Evolutionary conservation across 2,888 invertebrate genomes (phyloP).

Genomic region (Neoscelio sp.): DNA sequence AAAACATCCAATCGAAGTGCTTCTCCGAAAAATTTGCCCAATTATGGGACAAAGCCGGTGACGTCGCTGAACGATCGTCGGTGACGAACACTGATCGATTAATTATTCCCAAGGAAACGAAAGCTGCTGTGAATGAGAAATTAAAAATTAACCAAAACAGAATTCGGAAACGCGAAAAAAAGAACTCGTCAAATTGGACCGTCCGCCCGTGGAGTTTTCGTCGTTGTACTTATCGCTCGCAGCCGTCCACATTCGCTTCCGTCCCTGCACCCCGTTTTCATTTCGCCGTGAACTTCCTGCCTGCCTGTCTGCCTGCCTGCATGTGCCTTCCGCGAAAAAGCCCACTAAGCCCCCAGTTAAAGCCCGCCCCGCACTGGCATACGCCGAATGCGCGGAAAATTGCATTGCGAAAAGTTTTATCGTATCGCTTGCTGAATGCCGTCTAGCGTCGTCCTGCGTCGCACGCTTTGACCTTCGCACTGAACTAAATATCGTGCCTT

Average conservation of each 20-base stretch:
- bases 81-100: constrained; percentile 25
- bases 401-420: constrained; percentile 71
- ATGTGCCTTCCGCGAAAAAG: constrained; percentile 69
- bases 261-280: constrained; percentile 67
- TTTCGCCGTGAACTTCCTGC: constrained; percentile 60
- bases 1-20: too few species aligned
- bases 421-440: constrained; percentile 69
- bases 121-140: constrained; percentile 16
- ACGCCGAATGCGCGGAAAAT: constrained; percentile 72
- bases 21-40: neutral
- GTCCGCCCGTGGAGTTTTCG: constrained; percentile 65
- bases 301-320: constrained; percentile 48
- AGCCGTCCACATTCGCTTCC: constrained; percentile 64
- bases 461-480: constrained; percentile 30
- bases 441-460: constrained; percentile 42
- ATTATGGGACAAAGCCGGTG: neutral
- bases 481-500: neutral
- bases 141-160: constrained; percentile 29
- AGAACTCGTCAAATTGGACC: constrained; percentile 56
- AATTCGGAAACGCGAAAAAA: constrained; percentile 25
- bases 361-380: constrained; percentile 62
- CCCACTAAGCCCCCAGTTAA: constrained; percentile 64
- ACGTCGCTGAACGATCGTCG: neutral
- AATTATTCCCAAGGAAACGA: constrained; percentile 17
- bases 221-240: constrained; percentile 72